A percentile compares a stretch with the other conserved stretches of the same genome.
phyloP scores from a whole-genome alignment of 2,113 vertebrate species.

The Atherinomorus stipes region DNA sequence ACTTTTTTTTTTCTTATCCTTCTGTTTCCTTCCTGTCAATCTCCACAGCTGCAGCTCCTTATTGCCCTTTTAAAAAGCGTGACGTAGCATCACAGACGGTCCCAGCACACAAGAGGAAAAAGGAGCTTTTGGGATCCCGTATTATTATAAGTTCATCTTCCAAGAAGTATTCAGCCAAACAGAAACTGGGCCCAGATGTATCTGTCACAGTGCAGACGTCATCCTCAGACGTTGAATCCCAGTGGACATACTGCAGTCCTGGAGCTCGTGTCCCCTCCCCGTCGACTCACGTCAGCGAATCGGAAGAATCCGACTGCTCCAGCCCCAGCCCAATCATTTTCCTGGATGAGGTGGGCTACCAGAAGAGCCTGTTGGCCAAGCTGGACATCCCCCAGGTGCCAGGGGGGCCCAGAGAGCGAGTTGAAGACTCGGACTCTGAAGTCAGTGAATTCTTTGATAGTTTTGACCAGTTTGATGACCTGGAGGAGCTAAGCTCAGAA shows the following conservation, averaged over 20 bases:
- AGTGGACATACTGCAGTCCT: conserved; percentile 88
- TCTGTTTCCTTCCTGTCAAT: conserved; percentile 10
- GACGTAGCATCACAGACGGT: conserved; percentile 91
- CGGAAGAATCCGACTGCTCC: conserved; percentile 95
- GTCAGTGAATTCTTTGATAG: conserved; percentile 99
- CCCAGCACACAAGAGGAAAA: conserved; percentile 77
- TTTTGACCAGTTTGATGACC: conserved; percentile 96
- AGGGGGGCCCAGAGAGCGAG: conserved; percentile 88
- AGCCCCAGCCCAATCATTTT: conserved; percentile 98
- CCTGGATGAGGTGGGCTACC: conserved; percentile 97
- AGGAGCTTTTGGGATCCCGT: conserved; percentile 84
- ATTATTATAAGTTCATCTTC: conserved; percentile 81
- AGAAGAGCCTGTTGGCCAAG: conserved; percentile 94
- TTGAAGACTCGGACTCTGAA: conserved; percentile 99
- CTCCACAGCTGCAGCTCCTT: conserved; percentile 71
- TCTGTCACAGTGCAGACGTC: conserved; percentile 84
- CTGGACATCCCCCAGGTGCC: conserved; percentile 96
- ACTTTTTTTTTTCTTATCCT: background rate
- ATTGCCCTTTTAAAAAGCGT: conserved; percentile 82
- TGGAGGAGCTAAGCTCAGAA: conserved; percentile 82
- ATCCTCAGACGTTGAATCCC: conserved; percentile 85
- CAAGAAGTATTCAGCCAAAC: conserved; percentile 80
- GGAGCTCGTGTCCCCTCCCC: conserved; percentile 76
- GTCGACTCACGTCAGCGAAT: conserved; percentile 87
- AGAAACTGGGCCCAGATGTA: conserved; percentile 77